Base-by-base conservation (phyloP, 2,797 vertebrate genomes). In the Channa striata region DNA sequence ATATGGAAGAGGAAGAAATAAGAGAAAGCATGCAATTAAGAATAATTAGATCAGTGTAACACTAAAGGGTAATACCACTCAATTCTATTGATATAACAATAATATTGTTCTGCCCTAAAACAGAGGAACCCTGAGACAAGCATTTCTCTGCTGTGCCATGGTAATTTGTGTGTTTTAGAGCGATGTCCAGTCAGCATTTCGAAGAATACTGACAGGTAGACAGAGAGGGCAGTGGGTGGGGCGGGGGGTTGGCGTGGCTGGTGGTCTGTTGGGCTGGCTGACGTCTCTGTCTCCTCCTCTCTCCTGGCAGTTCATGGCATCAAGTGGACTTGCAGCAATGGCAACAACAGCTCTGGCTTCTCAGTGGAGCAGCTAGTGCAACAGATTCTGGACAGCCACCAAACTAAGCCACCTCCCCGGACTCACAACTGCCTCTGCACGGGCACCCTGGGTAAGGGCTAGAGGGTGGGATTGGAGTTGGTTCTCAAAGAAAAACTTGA, bases 251-350 rank as follows among this genome's bases (percentile, higher is more conserved):
- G 90, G 88, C 80, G 72, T 88, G 90, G 87, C 89, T 89, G 91
- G 86, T 93, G 93, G 92, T 92, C 91, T 87, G 91, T 87, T 89
- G 81, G 85, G 78, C 92, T 91, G 92, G 92, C 91, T 94, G 93
- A 94, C 92, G 72, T 92, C 92, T 94, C 87, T 94, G 89, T 91
- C 90, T 91, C 92, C 90, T 89, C 77, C 91, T 93, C 77, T 96
- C 90, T 95, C 91, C 94, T 90, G 83, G 58, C 94, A 99, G 98
- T 99, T 97, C 98, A 99, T 91, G 98, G 98, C 94, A 99, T 99
- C 95, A 99, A 99, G 94, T 99, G 98, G 98, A 99, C 98, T 78
- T 99, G 98, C 96, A 99, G 97, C 96, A 99, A 99, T 74, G 98
- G 98, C 68, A 99, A 97, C 96, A 99, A 95, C 97, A 98, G 97